Base-by-base conservation (phyloP, 2,113 vertebrate genomes). In the Phrynosoma blainvillii region DNA sequence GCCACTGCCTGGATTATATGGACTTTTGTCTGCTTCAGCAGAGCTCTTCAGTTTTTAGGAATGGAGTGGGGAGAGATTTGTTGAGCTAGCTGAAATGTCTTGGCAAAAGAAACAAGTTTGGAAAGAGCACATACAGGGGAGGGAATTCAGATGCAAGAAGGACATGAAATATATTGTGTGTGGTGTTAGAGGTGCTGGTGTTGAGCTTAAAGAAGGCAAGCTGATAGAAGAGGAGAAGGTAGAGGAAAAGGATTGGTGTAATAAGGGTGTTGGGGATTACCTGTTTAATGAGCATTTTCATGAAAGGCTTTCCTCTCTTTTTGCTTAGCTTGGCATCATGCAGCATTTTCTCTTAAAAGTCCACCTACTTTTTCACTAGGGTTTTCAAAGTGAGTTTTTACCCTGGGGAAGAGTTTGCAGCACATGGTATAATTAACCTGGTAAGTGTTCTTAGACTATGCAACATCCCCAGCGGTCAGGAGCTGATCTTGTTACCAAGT, bases 391-490 rank as follows among this genome's bases (percentile, higher is more conserved):
- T 7, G 42, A 86, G 59, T 88, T 88, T 18, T 56, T 68, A 8
- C 86, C 84, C 47, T 66, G 40, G 77, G 80, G 82, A 30, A 59
- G 5, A 65, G 0, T 59, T 9, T 5, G 0, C 16, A 90, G 81
- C 68, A 32, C n/a, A 42, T 62, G 88, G 56, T 83, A 0, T 59
- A 30, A 27, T 47, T 84, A 85, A 85, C 40, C 13, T 16, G 85
- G 14, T 68, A 52, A 79, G 78, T 62, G 8, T 75, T 73, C 36
- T 71, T 11, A 14, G 86, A 79, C 82, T 79, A 59, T 70, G 84
- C 84, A 90, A 21, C 84, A 75, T 68, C 86, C 87, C 79, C 90
- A 71, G 92, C 71, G 90, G 89, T 91, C 83, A 91, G 86, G 83
- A 30, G 81, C 74, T 90, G 88, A 86, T 79, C 81, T 89, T 90